These are phyloP conservation scores for Antennarius striatus DNA, from an alignment of 2,113 vertebrate genomes.

Conservation along the genomic window DNA sequence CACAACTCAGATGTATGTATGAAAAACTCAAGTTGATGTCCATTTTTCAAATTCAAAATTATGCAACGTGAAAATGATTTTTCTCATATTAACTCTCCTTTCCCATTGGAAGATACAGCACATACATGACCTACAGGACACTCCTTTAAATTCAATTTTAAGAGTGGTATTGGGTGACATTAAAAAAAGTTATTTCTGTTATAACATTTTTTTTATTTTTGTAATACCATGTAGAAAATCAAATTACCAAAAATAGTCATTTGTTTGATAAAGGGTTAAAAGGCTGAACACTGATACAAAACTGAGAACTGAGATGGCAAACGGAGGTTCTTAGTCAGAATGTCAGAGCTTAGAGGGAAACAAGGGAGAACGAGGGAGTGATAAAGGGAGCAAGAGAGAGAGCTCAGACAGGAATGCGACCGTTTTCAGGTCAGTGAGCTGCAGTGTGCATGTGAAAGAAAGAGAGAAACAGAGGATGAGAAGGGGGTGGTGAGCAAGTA, in stretches of 20 bases:
- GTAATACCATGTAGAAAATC: too few species aligned
- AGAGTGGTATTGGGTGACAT: too few species aligned
- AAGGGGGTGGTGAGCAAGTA: slow-evolving; percentile 53
- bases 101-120: slow-evolving; percentile 4
- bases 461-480: slow-evolving; percentile 34
- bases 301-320: slow-evolving; percentile 44
- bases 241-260: too few species aligned
- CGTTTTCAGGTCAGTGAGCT: slow-evolving; percentile 81
- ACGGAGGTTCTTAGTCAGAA: slow-evolving; percentile 34
- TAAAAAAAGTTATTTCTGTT: too few species aligned
- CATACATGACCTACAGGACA: neutral
- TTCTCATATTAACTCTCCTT: neutral
- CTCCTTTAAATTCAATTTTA: too few species aligned
- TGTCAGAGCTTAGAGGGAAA: slow-evolving; percentile 46
- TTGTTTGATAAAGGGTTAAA: neutral
- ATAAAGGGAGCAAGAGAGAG: slow-evolving; percentile 47
- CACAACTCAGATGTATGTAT: slow-evolving; percentile 10
- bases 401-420: slow-evolving; percentile 74
- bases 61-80: neutral
- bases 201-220: too few species aligned
- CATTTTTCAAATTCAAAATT: slow-evolving; percentile 23
- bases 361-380: slow-evolving; percentile 44
- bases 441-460: slow-evolving; percentile 44
- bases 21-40: neutral
- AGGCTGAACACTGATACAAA: slow-evolving; percentile 52